A percentile compares a stretch with the other conserved stretches of the same genome.
phyloP scores from a whole-genome alignment of 2,113 vertebrate genomes.

The Hoplias malabaricus region DNA sequence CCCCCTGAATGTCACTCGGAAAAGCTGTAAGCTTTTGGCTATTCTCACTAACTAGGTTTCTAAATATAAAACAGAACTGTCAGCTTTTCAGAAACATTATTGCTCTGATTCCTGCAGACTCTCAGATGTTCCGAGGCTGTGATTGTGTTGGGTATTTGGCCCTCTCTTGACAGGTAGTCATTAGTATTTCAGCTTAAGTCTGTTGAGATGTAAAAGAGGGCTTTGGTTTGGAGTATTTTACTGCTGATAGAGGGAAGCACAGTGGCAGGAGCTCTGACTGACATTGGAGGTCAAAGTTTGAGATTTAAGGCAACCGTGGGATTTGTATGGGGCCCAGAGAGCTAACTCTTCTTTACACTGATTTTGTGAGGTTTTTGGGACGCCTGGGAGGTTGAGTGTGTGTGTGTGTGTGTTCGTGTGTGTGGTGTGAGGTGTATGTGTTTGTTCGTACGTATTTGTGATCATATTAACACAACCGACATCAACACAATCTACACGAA shows the following conservation, averaged over 20 bases:
- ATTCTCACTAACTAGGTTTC: background rate
- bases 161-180: constrained; percentile 40
- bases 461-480: no score
- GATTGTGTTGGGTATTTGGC: constrained; percentile 25
- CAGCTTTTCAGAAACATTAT: constrained; percentile 5
- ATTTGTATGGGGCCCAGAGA: constrained; percentile 31
- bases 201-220: constrained; percentile 48
- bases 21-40: background rate
- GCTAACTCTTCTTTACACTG: constrained; percentile 20
- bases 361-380: constrained; percentile 20
- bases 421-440: constrained; percentile 10
- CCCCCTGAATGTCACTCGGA: background rate
- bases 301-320: constrained; percentile 40
- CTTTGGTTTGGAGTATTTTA: constrained; percentile 15
- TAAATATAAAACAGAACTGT: background rate
- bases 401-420: constrained; percentile 3
- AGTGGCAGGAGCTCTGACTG: constrained; percentile 23
- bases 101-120: background rate
- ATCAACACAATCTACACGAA: no score
- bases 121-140: constrained; percentile 2
- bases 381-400: background rate
- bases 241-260: constrained; percentile 8
- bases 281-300: constrained; percentile 48
- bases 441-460: constrained; percentile 10
- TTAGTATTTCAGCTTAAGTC: constrained; percentile 45